Evolutionary conservation across 2,113 vertebrate species (phyloP), one percentile per base, ranked within the genome.

Genomic region (Gymnogyps californianus): DNA sequence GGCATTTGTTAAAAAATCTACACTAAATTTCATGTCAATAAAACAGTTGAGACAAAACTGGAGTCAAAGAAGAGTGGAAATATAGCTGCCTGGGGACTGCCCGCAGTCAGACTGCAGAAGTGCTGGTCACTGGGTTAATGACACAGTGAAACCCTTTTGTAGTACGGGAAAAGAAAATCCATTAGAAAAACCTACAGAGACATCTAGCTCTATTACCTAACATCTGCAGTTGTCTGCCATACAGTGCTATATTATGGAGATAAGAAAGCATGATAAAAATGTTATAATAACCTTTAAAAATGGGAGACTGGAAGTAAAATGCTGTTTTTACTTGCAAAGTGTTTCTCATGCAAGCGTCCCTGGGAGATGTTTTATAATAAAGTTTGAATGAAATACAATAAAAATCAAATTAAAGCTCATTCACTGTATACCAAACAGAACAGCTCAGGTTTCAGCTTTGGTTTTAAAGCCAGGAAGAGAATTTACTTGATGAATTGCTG

Each of bases 341-440:
- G 75, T 54, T 94, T 83, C 82, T 92, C 66, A 29, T 83, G 70
- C 84, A 88, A 96, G 95, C 69, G 87, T 96, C 85, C 96, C 95
- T 90, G 78, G 70, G 95, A 96, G 95, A 93, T 93, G 54, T 93
- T 96, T 95, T 90, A 96, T 90, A 88, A 93, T 80, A 74, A 85
- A 91, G 66, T 83, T 85, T 88, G 90, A 93, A 94, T 79, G 78
- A 94, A 96, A 96, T 91, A 95, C 78, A 87, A 90, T 96, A 86
- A 97, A 92, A 96, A 94, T 91, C 62, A 95, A 97, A 88, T 95
- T 66, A 83, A 94, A 92, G 75, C 91, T 95, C 66, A 40, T 95
- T 97, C 92, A 93, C 49, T 89, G 66, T 4, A 3, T 75, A 93
- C 52, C 87, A 88, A 95, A 95, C 14, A 64, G 69, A 95, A 91